phyloP scores from a whole-genome alignment of 2,113 vertebrate species.

The Mesitornis unicolor region DNA sequence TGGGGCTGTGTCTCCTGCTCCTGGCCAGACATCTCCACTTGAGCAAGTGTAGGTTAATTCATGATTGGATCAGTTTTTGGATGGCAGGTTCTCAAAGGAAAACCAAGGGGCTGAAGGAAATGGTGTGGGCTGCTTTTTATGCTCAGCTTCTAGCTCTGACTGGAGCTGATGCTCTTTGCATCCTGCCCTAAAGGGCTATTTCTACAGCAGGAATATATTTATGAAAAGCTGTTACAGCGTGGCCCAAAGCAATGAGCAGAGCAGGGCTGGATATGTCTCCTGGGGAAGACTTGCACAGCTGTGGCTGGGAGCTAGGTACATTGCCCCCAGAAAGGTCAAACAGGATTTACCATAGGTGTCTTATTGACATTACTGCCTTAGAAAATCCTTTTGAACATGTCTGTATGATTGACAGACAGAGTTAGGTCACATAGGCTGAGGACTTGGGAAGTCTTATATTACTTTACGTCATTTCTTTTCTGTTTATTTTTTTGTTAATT shows the following conservation, averaged over 20 bases:
- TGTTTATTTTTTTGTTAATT: neutral
- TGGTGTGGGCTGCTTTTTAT: neutral
- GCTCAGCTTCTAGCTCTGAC: neutral
- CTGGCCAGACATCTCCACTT: neutral
- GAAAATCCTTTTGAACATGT: neutral
- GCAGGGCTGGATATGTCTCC: neutral
- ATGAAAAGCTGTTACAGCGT: neutral
- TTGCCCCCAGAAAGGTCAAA: constrained; percentile 34
- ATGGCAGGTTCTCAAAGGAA: neutral
- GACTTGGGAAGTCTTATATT: neutral
- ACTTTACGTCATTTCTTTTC: neutral
- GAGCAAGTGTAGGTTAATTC: neutral
- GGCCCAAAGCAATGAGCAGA: neutral
- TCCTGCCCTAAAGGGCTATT: neutral
- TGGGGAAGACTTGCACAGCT: neutral
- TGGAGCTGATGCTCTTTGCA: neutral
- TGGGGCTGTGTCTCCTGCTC: neutral
- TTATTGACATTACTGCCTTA: neutral
- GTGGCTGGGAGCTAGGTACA: neutral
- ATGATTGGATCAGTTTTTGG: neutral
- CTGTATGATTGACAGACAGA: neutral
- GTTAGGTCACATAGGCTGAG: neutral
- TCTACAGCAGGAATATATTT: neutral
- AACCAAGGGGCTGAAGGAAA: neutral
- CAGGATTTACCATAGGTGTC: neutral